Base-by-base conservation (phyloP, 2,888 invertebrate species). In the Nephrotoma flavescens region DNA sequence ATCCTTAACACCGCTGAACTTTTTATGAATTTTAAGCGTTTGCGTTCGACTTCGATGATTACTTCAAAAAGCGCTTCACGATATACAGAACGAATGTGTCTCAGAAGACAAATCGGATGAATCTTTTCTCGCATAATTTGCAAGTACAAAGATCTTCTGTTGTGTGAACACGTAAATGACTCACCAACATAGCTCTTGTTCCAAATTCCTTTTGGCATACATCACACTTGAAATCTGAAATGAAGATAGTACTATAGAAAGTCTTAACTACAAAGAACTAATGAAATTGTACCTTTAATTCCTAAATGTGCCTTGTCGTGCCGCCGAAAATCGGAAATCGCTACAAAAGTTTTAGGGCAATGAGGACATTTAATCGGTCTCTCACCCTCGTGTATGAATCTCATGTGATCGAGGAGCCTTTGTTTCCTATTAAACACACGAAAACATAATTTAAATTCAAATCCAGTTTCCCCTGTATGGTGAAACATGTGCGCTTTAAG, bases 401-500 rank as follows among this genome's bases (percentile, higher is more conserved):
- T 93, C 47, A 94, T 93, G 88, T 95, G 95, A 87, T 93, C 92
- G 6, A 93, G 92, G 19, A 93, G 90, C 12, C 93, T 86, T 45
- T 31, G 83, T 85, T 87, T 87, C 31, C 85, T 41, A 52, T 41
- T 57, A 15, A 88, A 83, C 12, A 52, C 45, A 15, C 44, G 31
- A n/a, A 47, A 11, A 52, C 85, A 85, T 86, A 86, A 44, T 42
- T 9, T 83, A 89, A 97, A 97, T 31, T 93, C 92, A 89, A 93
- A 95, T 11, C 94, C 95, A 88, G 93, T 93, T 89, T 95, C 94
- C 44, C 94, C 95, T 11, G 94, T 94, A 88, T 97, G 95, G 89
- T 95, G 95, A 89, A 95, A 95, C 88, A 96, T 92, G 90, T 97
- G 97, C 6, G 95, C 95, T 88, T 95, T 93, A 47, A 97, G 92